phyloP scores from a whole-genome alignment of 1,140 invertebrate species.

The Diplogasteroides magnus region DNA sequence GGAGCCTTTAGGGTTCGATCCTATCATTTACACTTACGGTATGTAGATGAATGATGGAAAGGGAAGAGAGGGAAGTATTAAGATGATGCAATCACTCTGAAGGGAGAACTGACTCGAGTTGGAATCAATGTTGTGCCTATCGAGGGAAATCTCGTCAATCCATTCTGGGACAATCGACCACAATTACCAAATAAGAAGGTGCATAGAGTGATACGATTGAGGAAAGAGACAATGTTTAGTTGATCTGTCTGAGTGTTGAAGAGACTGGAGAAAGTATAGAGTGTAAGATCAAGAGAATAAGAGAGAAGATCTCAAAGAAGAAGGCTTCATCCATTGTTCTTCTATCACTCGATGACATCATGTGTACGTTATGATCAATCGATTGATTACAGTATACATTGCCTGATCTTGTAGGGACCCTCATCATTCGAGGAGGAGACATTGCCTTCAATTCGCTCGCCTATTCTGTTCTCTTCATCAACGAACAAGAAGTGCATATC shows the following conservation, averaged over 20 bases:
- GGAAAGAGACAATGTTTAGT: no score
- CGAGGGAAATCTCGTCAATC: slow-evolving; percentile 44
- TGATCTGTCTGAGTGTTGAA: slow-evolving; percentile 26
- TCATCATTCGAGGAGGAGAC: slow-evolving; percentile 91
- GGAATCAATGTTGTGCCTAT: slow-evolving; percentile 29
- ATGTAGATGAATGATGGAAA: no score
- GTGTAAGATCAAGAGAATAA: slow-evolving; percentile 34
- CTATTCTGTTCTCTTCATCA: slow-evolving; percentile 80
- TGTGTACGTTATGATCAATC: slow-evolving; percentile 31
- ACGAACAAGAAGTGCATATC: slow-evolving; percentile 64
- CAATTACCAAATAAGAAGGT: slow-evolving; percentile 18
- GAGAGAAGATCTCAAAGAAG: slow-evolving; percentile 36
- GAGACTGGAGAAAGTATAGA: slow-evolving; percentile 36
- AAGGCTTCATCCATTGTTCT: slow-evolving; percentile 41
- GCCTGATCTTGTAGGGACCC: slow-evolving; percentile 63
- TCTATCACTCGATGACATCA: slow-evolving; percentile 27
- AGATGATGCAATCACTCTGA: slow-evolving; percentile 27
- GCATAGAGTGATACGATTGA: no score
- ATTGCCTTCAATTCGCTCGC: slow-evolving; percentile 94
- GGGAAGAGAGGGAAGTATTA: slow-evolving; percentile 7
- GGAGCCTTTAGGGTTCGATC: slow-evolving; percentile 47
- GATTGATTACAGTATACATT: neutral
- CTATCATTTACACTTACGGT: slow-evolving; percentile 38
- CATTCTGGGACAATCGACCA: slow-evolving; percentile 44
- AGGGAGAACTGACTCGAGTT: slow-evolving; percentile 32